Conservation (phyloP, 1,140 invertebrate species). For the Lucilia cuprina region DNA sequence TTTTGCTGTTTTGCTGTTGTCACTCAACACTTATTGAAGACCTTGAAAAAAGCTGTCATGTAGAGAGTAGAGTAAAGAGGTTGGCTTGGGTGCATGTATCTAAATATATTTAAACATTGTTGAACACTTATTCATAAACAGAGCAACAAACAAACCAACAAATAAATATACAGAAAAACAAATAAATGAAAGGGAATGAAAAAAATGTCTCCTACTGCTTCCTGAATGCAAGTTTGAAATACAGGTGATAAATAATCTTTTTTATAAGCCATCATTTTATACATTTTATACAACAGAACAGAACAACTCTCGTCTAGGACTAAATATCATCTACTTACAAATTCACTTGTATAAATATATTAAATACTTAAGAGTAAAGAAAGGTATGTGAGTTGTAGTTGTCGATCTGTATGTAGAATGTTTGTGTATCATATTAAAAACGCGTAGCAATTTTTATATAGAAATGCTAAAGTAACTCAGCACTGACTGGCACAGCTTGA, state of each 20-base stretch:
- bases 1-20: conserved; percentile 2
- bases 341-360: no score
- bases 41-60: conserved; percentile 1
- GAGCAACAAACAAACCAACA: no score
- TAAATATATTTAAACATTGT: no score
- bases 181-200: neutral
- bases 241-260: conserved; percentile 62
- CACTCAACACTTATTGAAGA: conserved; percentile 10
- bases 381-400: no score
- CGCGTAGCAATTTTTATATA: conserved; percentile 10
- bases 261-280: conserved; percentile 49
- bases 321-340: no score
- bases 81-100: conserved; percentile 25
- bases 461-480: conserved; percentile 19
- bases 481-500: conserved; percentile 54
- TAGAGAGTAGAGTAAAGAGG: no score
- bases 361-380: no score
- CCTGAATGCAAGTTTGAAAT: conserved; percentile 51
- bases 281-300: conserved; percentile 37
- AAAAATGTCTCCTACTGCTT: conserved; percentile 59
- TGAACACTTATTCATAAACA: no score
- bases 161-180: conserved; percentile 37
- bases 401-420: neutral
- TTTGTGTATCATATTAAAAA: neutral
- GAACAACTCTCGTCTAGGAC: conserved; percentile 53